Evolutionary conservation across 2,797 vertebrate genomes (phyloP).

Genomic region (Macroramphosus scolopax): DNA sequence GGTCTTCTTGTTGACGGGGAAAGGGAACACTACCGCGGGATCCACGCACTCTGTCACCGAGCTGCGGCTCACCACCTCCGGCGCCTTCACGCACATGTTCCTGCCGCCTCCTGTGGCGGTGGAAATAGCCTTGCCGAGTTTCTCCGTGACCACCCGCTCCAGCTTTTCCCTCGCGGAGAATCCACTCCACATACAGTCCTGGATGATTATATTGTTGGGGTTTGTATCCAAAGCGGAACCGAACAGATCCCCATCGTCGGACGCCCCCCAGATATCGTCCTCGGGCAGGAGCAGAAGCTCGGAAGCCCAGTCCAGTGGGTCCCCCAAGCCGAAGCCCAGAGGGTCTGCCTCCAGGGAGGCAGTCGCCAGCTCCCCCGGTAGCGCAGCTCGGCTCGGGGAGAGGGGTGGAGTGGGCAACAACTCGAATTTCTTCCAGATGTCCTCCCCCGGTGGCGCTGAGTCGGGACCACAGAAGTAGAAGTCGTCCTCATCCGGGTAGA

Average conservation of each 20-base stretch:
- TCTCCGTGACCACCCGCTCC: constrained; percentile 90
- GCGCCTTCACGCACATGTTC: constrained; percentile 59
- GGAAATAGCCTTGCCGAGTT: constrained; percentile 81
- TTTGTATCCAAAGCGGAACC: constrained; percentile 85
- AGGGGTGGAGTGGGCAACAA: constrained; percentile 93
- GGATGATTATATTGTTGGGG: constrained; percentile 91
- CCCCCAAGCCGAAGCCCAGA: constrained; percentile 80
- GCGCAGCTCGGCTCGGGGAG: constrained; percentile 89
- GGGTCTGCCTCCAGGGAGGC: constrained; percentile 65
- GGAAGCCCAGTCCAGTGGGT: constrained; percentile 89
- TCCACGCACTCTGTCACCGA: constrained; percentile 89
- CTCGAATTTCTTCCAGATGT: constrained; percentile 99
- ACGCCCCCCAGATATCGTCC: constrained; percentile 87
- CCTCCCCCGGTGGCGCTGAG: constrained; percentile 94
- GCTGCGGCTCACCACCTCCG: constrained; percentile 74
- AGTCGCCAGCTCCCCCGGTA: constrained; percentile 82
- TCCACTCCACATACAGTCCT: constrained; percentile 99
- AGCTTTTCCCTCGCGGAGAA: constrained; percentile 95
- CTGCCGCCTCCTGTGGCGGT: constrained; percentile 47
- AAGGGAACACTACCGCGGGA: constrained; percentile 90
- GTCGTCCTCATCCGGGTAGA: constrained; percentile 97
- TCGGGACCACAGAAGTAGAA: constrained; percentile 96
- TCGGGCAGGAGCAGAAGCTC: constrained; percentile 89
- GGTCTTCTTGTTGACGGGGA: constrained; percentile 86
- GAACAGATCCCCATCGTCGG: constrained; percentile 80